phyloP scores from a whole-genome alignment of 1,140 invertebrate species.

The Formica exsecta region DNA sequence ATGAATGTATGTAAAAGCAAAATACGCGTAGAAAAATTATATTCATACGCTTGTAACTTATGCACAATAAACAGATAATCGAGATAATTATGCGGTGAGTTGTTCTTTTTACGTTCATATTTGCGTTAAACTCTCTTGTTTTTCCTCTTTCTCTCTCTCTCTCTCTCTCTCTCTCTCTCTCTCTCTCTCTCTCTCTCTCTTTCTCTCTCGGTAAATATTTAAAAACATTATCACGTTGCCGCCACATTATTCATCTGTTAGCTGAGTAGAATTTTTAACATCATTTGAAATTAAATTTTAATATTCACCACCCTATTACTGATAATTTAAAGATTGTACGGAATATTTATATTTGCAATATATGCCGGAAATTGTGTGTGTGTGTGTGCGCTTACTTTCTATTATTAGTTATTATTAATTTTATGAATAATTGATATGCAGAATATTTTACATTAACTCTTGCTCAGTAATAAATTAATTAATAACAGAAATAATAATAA shows the following conservation, averaged over 20 bases:
- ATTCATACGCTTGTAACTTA: conserved; percentile 9
- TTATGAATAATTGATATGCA: background rate
- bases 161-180: no score
- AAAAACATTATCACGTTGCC: background rate
- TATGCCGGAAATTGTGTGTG: background rate
- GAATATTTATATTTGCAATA: background rate
- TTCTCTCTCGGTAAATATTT: background rate
- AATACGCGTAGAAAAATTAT: background rate
- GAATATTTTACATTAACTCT: conserved; percentile 1
- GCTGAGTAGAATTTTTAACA: background rate
- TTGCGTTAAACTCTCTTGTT: background rate
- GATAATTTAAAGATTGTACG: conserved; percentile 6
- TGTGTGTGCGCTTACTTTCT: background rate
- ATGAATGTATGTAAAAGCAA: background rate
- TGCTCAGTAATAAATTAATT: background rate
- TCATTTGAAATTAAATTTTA: conserved; percentile 4
- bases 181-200: no score
- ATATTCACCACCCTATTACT: conserved; percentile 4
- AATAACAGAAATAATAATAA: conserved; percentile 3
- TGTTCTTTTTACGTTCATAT: background rate
- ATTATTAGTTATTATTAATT: conserved; percentile 1
- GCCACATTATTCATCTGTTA: background rate
- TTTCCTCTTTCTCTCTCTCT: no score
- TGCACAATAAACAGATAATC: background rate
- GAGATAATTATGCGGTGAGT: conserved; percentile 1